phyloP scores from a whole-genome alignment of 2,113 vertebrate genomes.

The Tragelaphus buxtoni region DNA sequence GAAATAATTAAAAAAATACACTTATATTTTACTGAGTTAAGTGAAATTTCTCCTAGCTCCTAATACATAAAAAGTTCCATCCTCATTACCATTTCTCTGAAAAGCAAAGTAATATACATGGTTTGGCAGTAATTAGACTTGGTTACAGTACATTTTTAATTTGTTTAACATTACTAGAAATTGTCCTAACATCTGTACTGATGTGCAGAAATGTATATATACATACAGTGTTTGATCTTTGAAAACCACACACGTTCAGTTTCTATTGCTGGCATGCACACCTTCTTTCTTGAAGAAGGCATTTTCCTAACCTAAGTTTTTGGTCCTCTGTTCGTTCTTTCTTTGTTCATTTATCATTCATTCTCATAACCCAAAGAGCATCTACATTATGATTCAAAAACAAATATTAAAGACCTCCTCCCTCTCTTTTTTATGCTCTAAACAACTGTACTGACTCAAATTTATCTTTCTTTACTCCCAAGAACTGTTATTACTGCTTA shows the following conservation, averaged over 20 bases:
- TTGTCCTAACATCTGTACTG: background rate
- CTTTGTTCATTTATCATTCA: background rate
- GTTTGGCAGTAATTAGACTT: background rate
- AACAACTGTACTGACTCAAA: background rate
- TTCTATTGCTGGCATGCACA: background rate
- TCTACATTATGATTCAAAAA: background rate
- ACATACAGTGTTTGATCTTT: background rate
- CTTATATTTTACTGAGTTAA: constrained; percentile 10
- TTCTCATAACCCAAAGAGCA: background rate
- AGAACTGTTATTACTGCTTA: background rate
- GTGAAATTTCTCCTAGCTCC: background rate
- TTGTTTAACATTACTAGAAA: constrained; percentile 22
- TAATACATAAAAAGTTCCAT: background rate
- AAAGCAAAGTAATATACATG: background rate
- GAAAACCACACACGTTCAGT: background rate
- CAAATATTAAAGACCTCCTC: background rate
- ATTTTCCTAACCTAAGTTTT: background rate
- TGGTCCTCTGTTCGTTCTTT: background rate
- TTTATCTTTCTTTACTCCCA: background rate
- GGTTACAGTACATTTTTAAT: background rate
- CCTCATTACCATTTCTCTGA: background rate
- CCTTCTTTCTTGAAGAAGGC: background rate
- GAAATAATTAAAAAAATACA: background rate
- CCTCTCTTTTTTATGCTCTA: background rate
- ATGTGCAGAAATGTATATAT: background rate